phyloP scores from a whole-genome alignment of 2,113 vertebrate species.

The Rousettus leschenaultii region DNA sequence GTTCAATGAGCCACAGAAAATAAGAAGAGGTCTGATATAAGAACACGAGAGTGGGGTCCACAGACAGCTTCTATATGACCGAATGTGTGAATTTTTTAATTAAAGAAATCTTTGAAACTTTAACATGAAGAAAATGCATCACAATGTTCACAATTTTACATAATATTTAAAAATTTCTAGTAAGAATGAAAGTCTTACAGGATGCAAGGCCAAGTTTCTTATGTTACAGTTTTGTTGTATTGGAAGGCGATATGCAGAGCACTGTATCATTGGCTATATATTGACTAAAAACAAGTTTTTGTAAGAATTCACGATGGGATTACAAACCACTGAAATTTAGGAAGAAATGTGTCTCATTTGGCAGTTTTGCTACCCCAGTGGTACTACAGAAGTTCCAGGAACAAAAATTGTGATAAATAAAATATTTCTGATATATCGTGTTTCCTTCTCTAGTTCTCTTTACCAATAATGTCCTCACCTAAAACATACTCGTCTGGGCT shows the following conservation, averaged over 20 bases:
- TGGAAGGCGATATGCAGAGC: background rate
- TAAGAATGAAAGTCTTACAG: background rate
- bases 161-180: background rate
- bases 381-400: background rate
- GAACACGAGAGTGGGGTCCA: accelerated
- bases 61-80: background rate
- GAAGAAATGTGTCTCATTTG: background rate
- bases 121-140: background rate
- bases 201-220: background rate
- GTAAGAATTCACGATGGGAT: background rate
- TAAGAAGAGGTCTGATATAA: background rate
- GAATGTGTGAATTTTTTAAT: background rate
- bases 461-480: background rate
- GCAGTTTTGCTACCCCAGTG: background rate
- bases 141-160: background rate
- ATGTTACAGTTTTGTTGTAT: background rate
- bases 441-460: background rate
- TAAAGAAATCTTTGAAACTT: background rate
- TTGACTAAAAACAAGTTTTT: background rate
- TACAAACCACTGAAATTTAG: background rate
- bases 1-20: background rate
- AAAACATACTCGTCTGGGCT: background rate
- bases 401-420: background rate
- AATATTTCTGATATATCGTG: background rate
- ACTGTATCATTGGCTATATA: background rate